Evolutionary conservation across 92 coral and sea anemone genomes (phyloP).

Genomic region (Bergia puertoricense): DNA sequence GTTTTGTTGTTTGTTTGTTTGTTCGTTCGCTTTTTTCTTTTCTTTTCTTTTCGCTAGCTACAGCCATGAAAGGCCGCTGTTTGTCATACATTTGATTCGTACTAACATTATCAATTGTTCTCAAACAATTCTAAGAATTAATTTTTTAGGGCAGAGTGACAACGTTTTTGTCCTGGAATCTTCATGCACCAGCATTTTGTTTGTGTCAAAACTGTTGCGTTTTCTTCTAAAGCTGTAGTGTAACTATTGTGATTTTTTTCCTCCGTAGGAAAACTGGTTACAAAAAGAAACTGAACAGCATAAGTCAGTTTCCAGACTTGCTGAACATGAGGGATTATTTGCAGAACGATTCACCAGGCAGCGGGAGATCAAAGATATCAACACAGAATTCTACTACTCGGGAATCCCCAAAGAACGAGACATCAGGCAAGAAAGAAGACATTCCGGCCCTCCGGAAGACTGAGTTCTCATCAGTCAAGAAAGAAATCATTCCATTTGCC

Average conservation of each 20-base stretch:
- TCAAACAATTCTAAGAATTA: too few species aligned
- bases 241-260: neutral
- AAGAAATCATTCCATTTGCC: neutral
- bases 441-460: neutral
- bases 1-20: too few species aligned
- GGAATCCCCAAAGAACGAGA: conserved; percentile 11
- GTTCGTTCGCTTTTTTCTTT: too few species aligned
- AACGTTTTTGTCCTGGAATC: too few species aligned
- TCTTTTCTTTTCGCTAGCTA: too few species aligned
- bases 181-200: too few species aligned
- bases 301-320: conserved; percentile 90
- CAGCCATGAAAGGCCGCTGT: too few species aligned
- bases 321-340: conserved; percentile 82
- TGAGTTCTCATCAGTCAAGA: neutral
- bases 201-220: too few species aligned
- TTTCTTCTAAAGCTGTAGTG: neutral
- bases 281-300: conserved; percentile 89
- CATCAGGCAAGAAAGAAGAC: neutral
- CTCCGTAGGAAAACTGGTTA: conserved; percentile 81
- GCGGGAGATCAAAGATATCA: neutral
- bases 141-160: too few species aligned
- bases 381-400: neutral
- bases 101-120: too few species aligned
- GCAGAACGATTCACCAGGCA: conserved; percentile 47
- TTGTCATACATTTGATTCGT: too few species aligned